Percentiles rank a stretch among this genome's conserved stretches.
Evolutionary conservation across 2,888 invertebrate genomes (phyloP).

Genomic region (Cephus pygmeus): DNA sequence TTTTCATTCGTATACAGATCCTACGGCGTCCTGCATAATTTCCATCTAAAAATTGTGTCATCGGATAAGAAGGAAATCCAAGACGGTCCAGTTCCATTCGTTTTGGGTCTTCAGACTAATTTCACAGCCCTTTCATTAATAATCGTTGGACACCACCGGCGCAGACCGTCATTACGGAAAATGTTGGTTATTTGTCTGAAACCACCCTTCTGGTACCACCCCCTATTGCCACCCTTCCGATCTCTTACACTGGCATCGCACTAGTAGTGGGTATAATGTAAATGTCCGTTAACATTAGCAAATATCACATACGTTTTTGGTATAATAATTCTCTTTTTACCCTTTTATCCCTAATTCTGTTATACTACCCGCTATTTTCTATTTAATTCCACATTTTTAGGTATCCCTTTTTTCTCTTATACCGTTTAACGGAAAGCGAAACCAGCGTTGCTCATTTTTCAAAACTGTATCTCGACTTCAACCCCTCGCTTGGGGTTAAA

Average conservation of each 20-base stretch:
- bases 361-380: neutral
- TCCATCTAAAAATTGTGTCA: slow-evolving; percentile 21
- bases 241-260: neutral
- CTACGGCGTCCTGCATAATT: slow-evolving; percentile 1
- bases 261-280: neutral
- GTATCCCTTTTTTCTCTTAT: neutral
- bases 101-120: slow-evolving; percentile 5
- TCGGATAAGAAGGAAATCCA: slow-evolving; percentile 21
- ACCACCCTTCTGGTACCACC: neutral
- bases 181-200: slow-evolving; percentile 9
- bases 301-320: neutral
- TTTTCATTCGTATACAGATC: neutral
- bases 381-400: neutral
- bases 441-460: neutral
- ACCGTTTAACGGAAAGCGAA: neutral
- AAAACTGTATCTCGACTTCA: slow-evolving; percentile 1
- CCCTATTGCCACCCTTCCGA: neutral
- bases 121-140: slow-evolving; percentile 14
- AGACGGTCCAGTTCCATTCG: slow-evolving; percentile 14
- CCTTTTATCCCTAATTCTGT: neutral
- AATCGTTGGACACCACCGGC: slow-evolving; percentile 13
- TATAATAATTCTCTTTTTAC: neutral
- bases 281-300: neutral
- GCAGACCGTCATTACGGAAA: slow-evolving; percentile 8
- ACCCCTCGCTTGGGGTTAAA: slow-evolving; percentile 7